Conservation (phyloP, 1,140 invertebrate genomes). For the Magallana ariakensis region DNA sequence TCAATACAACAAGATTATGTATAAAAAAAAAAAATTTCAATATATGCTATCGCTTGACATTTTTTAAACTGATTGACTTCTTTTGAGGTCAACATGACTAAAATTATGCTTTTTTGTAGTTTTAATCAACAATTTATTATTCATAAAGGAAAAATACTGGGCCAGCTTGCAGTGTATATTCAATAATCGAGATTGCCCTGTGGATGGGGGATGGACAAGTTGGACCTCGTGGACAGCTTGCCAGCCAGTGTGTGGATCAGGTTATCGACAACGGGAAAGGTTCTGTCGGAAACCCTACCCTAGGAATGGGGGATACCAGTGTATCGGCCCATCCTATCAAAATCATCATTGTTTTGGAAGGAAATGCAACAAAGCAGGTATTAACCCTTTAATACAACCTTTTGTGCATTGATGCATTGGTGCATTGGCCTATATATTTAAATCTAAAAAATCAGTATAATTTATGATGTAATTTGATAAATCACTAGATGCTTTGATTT, state of each 20-base stretch:
- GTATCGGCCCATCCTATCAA: slow-evolving; percentile 57
- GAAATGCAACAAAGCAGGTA: slow-evolving; percentile 2
- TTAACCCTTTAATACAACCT: not conserved
- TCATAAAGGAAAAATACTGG: slow-evolving; percentile 7
- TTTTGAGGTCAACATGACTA: too few relatives aligned
- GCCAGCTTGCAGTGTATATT: slow-evolving; percentile 1
- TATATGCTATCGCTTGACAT: too few relatives aligned
- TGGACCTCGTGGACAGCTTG: slow-evolving; percentile 54
- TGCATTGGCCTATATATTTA: too few relatives aligned
- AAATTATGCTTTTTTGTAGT: too few relatives aligned
- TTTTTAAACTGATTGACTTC: too few relatives aligned
- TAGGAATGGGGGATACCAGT: slow-evolving; percentile 67
- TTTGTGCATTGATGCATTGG: too few relatives aligned
- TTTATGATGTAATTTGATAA: too few relatives aligned
- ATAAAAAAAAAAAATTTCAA: too few relatives aligned
- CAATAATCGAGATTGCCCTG: slow-evolving; percentile 35
- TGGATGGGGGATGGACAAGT: slow-evolving; percentile 51
- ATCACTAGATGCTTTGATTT: not conserved
- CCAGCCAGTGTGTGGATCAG: slow-evolving; percentile 45
- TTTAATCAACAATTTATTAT: too few relatives aligned
- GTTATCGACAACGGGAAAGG: slow-evolving; percentile 35
- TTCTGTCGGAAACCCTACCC: slow-evolving; percentile 57
- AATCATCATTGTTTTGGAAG: slow-evolving; percentile 30
- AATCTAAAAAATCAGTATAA: too few relatives aligned
- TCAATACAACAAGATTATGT: too few relatives aligned